Percentiles rank a stretch among this genome's conserved stretches.
Conservation (phyloP, 2,888 invertebrate genomes). For the Hofmannophila pseudospretella region DNA sequence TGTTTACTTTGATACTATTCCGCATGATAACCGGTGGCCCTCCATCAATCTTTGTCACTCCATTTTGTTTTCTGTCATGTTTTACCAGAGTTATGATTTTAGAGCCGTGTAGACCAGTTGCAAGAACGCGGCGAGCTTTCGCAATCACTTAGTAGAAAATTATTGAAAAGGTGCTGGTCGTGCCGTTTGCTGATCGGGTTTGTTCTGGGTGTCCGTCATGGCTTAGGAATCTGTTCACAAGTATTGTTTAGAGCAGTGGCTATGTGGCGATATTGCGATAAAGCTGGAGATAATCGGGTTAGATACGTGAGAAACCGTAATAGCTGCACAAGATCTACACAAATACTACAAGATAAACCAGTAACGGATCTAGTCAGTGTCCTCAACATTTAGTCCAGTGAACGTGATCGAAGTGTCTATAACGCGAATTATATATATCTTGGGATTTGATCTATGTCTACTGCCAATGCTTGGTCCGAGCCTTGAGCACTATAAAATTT, state of each 20-base stretch:
- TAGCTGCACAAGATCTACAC: too few species aligned
- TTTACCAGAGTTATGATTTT: conserved; percentile 39
- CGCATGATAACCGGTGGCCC: conserved; percentile 26
- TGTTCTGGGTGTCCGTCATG: conserved; percentile 50
- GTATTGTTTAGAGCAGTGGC: conserved; percentile 44
- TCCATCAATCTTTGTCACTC: conserved; percentile 35
- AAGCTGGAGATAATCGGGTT: conserved; percentile 63
- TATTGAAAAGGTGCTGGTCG: conserved; percentile 38
- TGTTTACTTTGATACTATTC: conserved; percentile 40
- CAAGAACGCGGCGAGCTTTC: conserved; percentile 25
- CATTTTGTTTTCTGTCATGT: conserved; percentile 37
- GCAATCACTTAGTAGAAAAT: conserved; percentile 37
- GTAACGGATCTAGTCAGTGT: conserved; percentile 10
- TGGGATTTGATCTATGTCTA: conserved; percentile 37
- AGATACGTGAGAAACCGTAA: too few species aligned
- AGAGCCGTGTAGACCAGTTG: conserved; percentile 32
- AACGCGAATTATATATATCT: conserved; percentile 23
- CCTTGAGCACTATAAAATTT: conserved; percentile 49
- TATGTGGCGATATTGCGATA: conserved; percentile 52
- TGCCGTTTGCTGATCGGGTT: conserved; percentile 42
- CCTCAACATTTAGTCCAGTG: conserved; percentile 17
- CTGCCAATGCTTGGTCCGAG: conserved; percentile 39
- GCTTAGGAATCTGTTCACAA: conserved; percentile 52
- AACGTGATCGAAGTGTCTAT: conserved; percentile 21
- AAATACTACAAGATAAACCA: background rate